phyloP scores from a whole-genome alignment of 2,113 vertebrate species.

The Typhlomys cinereus region DNA sequence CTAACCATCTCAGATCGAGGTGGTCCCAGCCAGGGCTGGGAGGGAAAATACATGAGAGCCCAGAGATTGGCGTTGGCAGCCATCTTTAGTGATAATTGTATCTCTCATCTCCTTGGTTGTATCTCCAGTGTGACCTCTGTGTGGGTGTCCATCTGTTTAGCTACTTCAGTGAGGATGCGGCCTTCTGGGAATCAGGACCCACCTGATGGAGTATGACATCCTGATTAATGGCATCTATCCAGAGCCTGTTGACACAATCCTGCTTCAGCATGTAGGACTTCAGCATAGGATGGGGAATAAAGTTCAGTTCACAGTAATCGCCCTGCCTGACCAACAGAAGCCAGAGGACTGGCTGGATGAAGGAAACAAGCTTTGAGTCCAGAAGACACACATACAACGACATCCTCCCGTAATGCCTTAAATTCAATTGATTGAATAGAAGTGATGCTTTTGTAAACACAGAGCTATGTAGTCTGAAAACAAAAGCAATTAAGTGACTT shows the following conservation, averaged over 20 bases:
- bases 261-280: background rate
- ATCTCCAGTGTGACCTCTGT: fast-evolving
- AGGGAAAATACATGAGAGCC: background rate
- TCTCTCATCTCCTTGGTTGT: background rate
- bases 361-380: background rate
- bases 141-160: background rate
- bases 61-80: background rate
- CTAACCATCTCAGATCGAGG: background rate
- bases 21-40: background rate
- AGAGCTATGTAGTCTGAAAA: background rate
- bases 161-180: too few relatives aligned
- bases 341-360: background rate
- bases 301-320: background rate
- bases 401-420: background rate
- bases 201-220: too few relatives aligned
- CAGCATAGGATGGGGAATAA: background rate
- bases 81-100: background rate
- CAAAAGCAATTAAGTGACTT: background rate
- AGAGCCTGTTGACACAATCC: too few relatives aligned
- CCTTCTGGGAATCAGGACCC: background rate
- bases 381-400: background rate
- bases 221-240: too few relatives aligned
- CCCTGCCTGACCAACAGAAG: background rate
- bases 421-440: conserved; percentile 9
- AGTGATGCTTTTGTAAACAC: background rate